These are phyloP conservation scores for Pedetes capensis DNA, from an alignment of 2,113 vertebrate species.

Conservation along the genomic window DNA sequence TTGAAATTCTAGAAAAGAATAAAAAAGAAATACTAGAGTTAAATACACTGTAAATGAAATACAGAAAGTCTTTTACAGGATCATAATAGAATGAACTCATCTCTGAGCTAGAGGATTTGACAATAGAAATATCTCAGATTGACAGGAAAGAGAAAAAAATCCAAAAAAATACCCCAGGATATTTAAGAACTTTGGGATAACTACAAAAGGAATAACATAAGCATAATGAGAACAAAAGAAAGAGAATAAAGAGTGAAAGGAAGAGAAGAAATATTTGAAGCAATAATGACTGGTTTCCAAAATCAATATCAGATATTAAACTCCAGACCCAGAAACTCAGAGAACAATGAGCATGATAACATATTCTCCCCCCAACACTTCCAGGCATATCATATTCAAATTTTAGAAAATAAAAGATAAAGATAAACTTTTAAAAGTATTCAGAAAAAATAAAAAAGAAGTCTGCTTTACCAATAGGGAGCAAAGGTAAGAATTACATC, in stretches of 20 bases:
- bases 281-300: neutral
- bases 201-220: neutral
- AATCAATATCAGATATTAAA: neutral
- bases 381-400: neutral
- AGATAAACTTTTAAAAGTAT: neutral
- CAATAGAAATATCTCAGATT: neutral
- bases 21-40: neutral
- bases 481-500: neutral
- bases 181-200: neutral
- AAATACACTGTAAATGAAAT: neutral
- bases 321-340: neutral
- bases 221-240: neutral
- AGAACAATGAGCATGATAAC: neutral
- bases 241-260: neutral
- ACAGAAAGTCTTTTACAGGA: neutral
- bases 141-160: neutral
- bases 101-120: neutral
- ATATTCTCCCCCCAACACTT: neutral
- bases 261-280: neutral
- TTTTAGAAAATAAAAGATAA: neutral
- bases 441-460: neutral
- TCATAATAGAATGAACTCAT: neutral
- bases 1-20: neutral
- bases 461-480: neutral
- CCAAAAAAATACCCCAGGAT: neutral